These are phyloP conservation scores for Eudasyphora cyanicolor DNA, from an alignment of 2,888 invertebrate species.

Conservation along the genomic window DNA sequence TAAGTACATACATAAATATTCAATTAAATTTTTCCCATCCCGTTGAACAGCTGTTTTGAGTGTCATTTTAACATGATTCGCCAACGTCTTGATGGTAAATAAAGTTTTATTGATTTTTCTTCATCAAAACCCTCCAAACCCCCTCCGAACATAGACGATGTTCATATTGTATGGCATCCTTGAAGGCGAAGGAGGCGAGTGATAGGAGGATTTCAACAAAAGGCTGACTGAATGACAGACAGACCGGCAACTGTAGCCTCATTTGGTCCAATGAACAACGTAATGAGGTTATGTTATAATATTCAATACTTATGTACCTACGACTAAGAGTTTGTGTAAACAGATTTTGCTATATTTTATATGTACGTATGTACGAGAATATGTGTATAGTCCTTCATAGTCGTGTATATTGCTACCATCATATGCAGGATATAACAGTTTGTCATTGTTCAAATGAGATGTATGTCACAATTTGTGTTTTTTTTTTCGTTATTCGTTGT, in stretches of 20 bases:
- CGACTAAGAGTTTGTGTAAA: background rate
- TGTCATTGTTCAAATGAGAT: background rate
- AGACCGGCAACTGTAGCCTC: constrained; percentile 30
- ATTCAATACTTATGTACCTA: constrained; percentile 7
- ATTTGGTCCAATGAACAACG: constrained; percentile 52
- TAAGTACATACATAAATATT: no score
- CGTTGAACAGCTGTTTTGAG: background rate
- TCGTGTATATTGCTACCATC: constrained; percentile 22
- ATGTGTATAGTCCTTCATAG: background rate
- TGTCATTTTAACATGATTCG: background rate
- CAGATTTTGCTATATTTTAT: background rate
- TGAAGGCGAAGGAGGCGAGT: no score
- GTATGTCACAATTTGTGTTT: background rate
- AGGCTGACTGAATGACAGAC: constrained; percentile 27
- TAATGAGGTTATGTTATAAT: constrained; percentile 58
- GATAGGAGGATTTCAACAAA: background rate
- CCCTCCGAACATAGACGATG: no score
- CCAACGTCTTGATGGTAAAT: background rate
- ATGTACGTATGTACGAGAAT: background rate
- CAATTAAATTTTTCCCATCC: background rate
- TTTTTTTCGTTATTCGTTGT: no score
- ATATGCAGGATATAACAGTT: constrained; percentile 3
- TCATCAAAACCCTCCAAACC: background rate
- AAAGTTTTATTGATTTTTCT: background rate
- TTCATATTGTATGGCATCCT: no score